Evolutionary conservation across 2,888 invertebrate genomes (phyloP).

Genomic region (Tuta absoluta): DNA sequence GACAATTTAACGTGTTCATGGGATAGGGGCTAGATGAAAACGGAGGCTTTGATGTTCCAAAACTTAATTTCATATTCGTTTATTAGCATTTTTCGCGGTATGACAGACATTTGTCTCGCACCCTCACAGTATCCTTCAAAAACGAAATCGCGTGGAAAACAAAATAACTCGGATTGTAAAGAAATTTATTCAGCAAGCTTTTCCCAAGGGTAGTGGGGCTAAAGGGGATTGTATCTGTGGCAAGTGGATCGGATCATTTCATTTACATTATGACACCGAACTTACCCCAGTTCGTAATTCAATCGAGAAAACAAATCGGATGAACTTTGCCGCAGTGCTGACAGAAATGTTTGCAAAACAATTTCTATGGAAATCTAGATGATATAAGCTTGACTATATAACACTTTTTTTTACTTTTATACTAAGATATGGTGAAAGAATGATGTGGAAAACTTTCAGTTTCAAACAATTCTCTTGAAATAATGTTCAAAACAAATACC

Average conservation of each 20-base stretch:
- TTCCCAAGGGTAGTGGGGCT: conserved; percentile 12
- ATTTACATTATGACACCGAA: conserved; percentile 53
- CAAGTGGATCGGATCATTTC: conserved; percentile 48
- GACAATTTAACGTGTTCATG: too few relatives aligned
- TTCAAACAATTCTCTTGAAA: too few relatives aligned
- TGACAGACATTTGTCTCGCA: too few relatives aligned
- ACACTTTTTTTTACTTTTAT: too few relatives aligned
- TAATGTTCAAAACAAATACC: too few relatives aligned
- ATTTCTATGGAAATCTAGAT: too few relatives aligned
- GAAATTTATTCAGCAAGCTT: conserved; percentile 21
- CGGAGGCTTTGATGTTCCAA: too few relatives aligned
- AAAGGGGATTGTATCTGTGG: conserved; percentile 26
- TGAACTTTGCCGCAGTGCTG: conserved; percentile 21
- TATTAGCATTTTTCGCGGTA: too few relatives aligned
- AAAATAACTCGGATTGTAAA: conserved; percentile 22
- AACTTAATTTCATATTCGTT: too few relatives aligned
- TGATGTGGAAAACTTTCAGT: too few relatives aligned
- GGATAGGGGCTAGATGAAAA: too few relatives aligned
- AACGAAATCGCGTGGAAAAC: conserved; percentile 17
- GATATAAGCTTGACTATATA: background rate
- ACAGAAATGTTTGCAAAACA: background rate
- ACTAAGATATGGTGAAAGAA: too few relatives aligned
- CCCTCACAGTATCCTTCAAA: conserved; percentile 1
- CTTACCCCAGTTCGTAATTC: conserved; percentile 43
- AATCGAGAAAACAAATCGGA: conserved; percentile 41